phyloP scores from a whole-genome alignment of 2,797 vertebrate genomes.

The Pangasius larnaudii region DNA sequence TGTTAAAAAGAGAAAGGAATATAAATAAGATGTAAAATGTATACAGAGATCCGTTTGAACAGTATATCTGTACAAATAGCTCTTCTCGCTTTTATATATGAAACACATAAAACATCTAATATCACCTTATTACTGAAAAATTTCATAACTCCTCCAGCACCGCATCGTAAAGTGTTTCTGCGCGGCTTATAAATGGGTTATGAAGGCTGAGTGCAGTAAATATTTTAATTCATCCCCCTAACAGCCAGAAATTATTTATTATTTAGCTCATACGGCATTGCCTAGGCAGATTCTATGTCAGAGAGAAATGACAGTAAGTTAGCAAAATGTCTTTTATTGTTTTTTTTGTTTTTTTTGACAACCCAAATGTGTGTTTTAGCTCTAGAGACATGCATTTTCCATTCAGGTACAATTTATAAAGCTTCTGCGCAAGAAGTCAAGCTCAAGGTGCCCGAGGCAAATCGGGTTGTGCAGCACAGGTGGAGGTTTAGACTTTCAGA shows the following conservation, averaged over 20 bases:
- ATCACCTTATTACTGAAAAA: neutral
- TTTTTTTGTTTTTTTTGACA: neutral
- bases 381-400: neutral
- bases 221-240: neutral
- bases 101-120: neutral
- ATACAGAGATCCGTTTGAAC: neutral
- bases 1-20: neutral
- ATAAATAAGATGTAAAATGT: neutral
- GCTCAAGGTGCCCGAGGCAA: slow-evolving; percentile 20
- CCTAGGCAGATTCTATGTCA: neutral
- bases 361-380: neutral
- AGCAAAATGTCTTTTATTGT: neutral
- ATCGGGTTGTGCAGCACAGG: slow-evolving; percentile 3
- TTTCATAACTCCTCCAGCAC: neutral
- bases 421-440: neutral
- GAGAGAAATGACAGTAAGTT: neutral
- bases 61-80: neutral
- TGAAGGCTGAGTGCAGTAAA: neutral
- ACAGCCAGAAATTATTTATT: neutral
- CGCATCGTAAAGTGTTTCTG: too few relatives aligned
- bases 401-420: neutral
- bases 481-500: neutral
- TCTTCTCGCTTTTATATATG: too few relatives aligned
- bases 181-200: neutral
- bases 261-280: neutral